These are phyloP conservation scores for Crocidura indochinensis DNA, from an alignment of 2,797 vertebrate species.

Conservation along the genomic window DNA sequence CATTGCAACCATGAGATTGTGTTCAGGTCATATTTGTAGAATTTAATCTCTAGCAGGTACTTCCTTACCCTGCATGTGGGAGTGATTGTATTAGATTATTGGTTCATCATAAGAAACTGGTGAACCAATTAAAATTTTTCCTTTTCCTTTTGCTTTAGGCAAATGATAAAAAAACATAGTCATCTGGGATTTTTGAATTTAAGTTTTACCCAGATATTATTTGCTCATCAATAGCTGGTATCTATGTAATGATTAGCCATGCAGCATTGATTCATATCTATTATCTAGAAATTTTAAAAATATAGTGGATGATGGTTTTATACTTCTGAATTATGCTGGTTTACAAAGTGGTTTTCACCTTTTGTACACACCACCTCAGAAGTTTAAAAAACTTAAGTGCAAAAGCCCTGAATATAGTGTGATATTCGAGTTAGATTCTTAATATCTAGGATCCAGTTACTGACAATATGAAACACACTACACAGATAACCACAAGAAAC, in stretches of 20 bases:
- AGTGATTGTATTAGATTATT: background rate
- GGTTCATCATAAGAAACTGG: background rate
- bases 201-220: background rate
- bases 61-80: background rate
- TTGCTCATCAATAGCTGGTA: background rate
- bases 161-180: background rate
- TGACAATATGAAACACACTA: background rate
- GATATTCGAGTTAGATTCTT: background rate
- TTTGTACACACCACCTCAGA: background rate
- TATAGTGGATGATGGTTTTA: background rate
- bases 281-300: background rate
- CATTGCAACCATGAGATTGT: background rate
- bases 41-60: background rate
- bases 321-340: background rate
- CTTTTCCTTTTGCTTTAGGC: background rate
- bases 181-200: background rate
- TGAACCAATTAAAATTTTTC: background rate
- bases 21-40: background rate
- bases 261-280: background rate
- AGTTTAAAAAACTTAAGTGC: background rate
- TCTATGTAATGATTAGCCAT: background rate
- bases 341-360: background rate
- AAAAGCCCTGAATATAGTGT: background rate
- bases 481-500: background rate
- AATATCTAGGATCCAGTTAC: background rate